phyloP scores from a whole-genome alignment of 1,140 invertebrate species.

The Hylyphantes graminicola region DNA sequence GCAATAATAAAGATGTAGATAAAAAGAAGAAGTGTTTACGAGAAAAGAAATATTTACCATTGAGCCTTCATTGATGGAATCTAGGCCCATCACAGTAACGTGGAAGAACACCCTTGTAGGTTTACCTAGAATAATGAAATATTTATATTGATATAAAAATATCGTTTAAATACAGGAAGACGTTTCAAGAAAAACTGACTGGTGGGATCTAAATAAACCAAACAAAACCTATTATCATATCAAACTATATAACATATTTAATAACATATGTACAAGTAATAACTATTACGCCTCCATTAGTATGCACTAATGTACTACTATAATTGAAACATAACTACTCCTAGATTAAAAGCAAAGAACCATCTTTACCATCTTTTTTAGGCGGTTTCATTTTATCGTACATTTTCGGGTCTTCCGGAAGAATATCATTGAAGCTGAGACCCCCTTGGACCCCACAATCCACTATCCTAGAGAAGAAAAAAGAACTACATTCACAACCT shows the following conservation, averaged over 20 bases:
- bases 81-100: slow-evolving; percentile 91
- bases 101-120: slow-evolving; percentile 89
- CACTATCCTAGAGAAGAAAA: not conserved
- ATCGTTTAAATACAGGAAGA: too few species aligned
- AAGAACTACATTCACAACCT: not conserved
- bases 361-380: slow-evolving; percentile 75
- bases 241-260: too few species aligned
- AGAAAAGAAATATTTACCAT: slow-evolving; percentile 75
- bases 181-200: too few species aligned
- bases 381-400: slow-evolving; percentile 92
- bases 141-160: too few species aligned
- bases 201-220: too few species aligned
- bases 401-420: slow-evolving; percentile 84
- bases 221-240: too few species aligned
- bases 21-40: too few species aligned
- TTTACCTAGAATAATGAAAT: slow-evolving; percentile 71
- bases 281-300: too few species aligned
- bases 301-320: too few species aligned
- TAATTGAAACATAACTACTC: too few species aligned
- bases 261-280: too few species aligned
- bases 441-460: slow-evolving; percentile 32
- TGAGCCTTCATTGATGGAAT: slow-evolving; percentile 91
- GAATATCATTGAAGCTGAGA: slow-evolving; percentile 72
- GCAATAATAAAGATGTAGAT: too few species aligned
- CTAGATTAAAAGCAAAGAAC: not conserved